phyloP scores from a whole-genome alignment of 2,888 invertebrate species.

The Fragum sueziense region DNA sequence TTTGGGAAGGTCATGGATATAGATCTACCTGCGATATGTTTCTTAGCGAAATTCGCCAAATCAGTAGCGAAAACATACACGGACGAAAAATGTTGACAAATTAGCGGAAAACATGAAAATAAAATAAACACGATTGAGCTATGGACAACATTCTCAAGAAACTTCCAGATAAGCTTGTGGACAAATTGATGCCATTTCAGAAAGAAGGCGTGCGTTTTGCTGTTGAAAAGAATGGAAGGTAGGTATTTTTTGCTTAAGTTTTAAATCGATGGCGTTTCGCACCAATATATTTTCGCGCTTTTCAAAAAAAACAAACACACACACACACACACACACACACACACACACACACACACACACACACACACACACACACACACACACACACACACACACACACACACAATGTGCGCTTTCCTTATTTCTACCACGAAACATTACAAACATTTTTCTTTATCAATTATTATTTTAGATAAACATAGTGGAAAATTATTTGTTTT shows the following conservation, averaged over 20 bases:
- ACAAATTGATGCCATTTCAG: constrained; percentile 76
- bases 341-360: too few species aligned
- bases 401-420: too few species aligned
- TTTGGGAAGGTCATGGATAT: too few species aligned
- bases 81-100: background rate
- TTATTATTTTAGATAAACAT: too few species aligned
- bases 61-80: background rate
- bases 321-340: too few species aligned
- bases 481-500: too few species aligned
- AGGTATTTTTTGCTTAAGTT: background rate
- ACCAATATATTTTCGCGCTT: constrained; percentile 18
- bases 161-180: constrained; percentile 69
- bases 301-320: too few species aligned
- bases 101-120: constrained; percentile 46
- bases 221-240: constrained; percentile 77
- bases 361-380: too few species aligned
- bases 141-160: constrained; percentile 40
- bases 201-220: constrained; percentile 76
- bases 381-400: too few species aligned
- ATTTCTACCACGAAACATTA: too few species aligned
- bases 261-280: background rate
- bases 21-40: background rate
- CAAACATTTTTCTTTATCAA: too few species aligned
- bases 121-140: constrained; percentile 16
- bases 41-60: background rate